A percentile compares a stretch with the other conserved stretches of the same genome.
These are phyloP conservation scores for Drosophila saltans DNA, from an alignment of 1,140 invertebrate species.

Conservation along the genomic window DNA sequence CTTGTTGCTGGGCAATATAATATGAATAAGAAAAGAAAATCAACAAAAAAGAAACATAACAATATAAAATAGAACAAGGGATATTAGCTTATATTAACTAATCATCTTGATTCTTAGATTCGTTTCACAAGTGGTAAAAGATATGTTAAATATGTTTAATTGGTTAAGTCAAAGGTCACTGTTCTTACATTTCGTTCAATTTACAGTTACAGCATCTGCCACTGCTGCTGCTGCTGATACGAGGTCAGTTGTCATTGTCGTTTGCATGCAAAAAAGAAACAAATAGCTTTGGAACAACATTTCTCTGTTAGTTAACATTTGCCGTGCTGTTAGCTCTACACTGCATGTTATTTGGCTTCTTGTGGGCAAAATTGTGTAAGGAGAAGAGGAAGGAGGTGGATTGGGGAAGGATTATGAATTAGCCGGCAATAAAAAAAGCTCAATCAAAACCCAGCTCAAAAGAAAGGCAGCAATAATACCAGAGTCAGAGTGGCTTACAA, in stretches of 20 bases:
- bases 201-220: neutral
- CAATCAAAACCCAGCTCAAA: constrained; percentile 29
- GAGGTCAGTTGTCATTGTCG: too few relatives aligned
- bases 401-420: constrained; percentile 18
- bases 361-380: constrained; percentile 25
- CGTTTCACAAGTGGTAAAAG: neutral
- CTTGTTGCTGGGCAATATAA: constrained; percentile 11
- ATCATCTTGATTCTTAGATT: constrained; percentile 3
- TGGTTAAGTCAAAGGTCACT: constrained; percentile 4
- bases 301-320: constrained; percentile 48
- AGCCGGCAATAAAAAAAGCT: constrained; percentile 49
- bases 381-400: neutral
- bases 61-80: constrained; percentile 17
- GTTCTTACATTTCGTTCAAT: constrained; percentile 37
- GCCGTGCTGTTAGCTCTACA: constrained; percentile 53
- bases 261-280: constrained; percentile 27
- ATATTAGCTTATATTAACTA: constrained; percentile 14
- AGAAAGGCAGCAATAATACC: neutral
- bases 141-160: constrained; percentile 6
- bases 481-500: constrained; percentile 75
- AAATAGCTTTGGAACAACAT: constrained; percentile 24
- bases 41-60: constrained; percentile 33
- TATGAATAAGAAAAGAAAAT: constrained; percentile 22
- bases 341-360: constrained; percentile 21
- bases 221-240: neutral